A percentile compares a stretch with the other conserved stretches of the same genome.
Evolutionary conservation across 2,113 vertebrate genomes (phyloP).

Genomic region (Camelus bactrianus): DNA sequence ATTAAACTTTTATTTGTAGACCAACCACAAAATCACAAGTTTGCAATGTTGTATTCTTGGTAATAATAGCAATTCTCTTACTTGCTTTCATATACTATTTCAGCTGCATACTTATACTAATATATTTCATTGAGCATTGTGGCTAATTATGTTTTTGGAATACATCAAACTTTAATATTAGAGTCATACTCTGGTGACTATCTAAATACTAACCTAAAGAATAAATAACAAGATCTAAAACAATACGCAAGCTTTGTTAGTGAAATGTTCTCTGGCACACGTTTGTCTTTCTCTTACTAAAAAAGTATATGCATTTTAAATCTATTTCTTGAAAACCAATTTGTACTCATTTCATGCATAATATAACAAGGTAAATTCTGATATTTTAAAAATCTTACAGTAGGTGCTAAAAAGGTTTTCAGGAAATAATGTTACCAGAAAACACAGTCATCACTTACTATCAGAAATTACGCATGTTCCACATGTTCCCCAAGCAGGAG

Average conservation of each 20-base stretch:
- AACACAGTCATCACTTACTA: slow-evolving; percentile 27
- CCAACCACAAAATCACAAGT: neutral
- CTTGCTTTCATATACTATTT: neutral
- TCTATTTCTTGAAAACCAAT: slow-evolving; percentile 17
- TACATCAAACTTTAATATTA: neutral
- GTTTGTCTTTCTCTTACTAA: slow-evolving; percentile 48
- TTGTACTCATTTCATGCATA: slow-evolving; percentile 56
- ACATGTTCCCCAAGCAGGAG: neutral
- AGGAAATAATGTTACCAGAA: slow-evolving; percentile 43
- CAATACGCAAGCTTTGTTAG: neutral
- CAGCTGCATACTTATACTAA: neutral
- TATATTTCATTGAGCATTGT: neutral
- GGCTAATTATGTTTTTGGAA: neutral
- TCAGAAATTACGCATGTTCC: slow-evolving; percentile 26
- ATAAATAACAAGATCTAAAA: neutral
- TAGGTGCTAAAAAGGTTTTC: slow-evolving; percentile 48
- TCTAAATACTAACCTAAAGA: slow-evolving; percentile 8
- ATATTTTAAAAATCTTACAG: slow-evolving; percentile 56
- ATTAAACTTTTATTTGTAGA: neutral
- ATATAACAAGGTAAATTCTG: slow-evolving; percentile 61
- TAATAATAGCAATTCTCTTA: neutral
- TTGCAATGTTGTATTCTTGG: neutral
- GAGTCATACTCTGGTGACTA: neutral
- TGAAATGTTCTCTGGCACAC: neutral
- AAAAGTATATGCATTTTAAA: slow-evolving; percentile 37